Evolutionary conservation across 2,113 vertebrate species (phyloP).

Genomic region (Climacteris rufus): DNA sequence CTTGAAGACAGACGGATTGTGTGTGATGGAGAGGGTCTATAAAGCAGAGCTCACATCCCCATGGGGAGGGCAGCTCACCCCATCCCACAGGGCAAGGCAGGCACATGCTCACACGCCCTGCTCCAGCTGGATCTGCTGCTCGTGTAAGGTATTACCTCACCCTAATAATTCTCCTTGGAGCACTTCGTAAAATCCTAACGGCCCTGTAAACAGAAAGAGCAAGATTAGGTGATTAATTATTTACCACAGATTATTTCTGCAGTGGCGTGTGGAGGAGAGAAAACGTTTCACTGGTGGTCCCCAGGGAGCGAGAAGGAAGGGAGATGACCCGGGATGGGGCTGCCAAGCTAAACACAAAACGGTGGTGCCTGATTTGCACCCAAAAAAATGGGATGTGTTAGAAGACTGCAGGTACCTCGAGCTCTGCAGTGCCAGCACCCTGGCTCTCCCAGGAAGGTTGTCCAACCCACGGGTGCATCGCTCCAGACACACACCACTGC

Average conservation of each 20-base stretch:
- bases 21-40: not conserved
- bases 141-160: not conserved
- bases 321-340: rapidly evolving
- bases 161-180: not conserved
- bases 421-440: not conserved
- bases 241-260: not conserved
- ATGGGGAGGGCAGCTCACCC: rapidly evolving
- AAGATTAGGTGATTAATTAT: not conserved
- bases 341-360: not conserved
- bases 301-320: not conserved
- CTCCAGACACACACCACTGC: not conserved
- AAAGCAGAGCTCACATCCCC: not conserved
- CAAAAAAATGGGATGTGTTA: rapidly evolving
- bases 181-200: rapidly evolving
- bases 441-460: not conserved
- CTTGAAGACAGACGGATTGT: not conserved
- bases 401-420: not conserved
- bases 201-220: not conserved
- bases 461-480: too few species aligned
- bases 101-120: rapidly evolving
- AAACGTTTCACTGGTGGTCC: not conserved
- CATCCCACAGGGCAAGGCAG: rapidly evolving
- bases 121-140: not conserved
- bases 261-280: not conserved
- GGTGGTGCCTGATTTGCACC: not conserved